Percentiles rank a stretch among this genome's conserved stretches.
Conservation (phyloP, 2,797 vertebrate genomes). For the Brotula barbata region DNA sequence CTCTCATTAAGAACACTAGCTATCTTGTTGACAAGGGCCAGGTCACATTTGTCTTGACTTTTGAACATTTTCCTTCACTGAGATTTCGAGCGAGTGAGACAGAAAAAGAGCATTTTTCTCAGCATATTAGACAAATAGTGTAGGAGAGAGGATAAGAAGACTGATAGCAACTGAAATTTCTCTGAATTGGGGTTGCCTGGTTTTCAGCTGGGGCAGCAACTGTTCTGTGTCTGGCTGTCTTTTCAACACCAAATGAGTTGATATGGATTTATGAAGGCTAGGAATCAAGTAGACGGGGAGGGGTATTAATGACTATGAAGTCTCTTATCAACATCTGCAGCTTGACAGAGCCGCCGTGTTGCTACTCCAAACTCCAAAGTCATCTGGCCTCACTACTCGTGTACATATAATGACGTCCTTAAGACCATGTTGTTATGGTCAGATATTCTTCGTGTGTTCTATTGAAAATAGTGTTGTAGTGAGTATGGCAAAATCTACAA, state of each 20-base stretch:
- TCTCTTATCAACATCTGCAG: constrained; percentile 62
- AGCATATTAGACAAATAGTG: constrained; percentile 34
- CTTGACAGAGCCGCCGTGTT: constrained; percentile 44
- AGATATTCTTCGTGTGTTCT: constrained; percentile 19
- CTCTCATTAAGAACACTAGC: constrained; percentile 72
- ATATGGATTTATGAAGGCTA: constrained; percentile 63
- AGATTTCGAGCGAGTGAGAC: constrained; percentile 54
- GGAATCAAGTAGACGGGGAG: constrained; percentile 34
- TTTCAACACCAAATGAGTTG: constrained; percentile 60
- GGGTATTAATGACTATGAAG: constrained; percentile 28
- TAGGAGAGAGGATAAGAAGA: constrained; percentile 34
- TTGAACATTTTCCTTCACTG: constrained; percentile 55
- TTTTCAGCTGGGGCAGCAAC: constrained; percentile 48
- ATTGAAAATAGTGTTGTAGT: constrained; percentile 2
- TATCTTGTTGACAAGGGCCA: constrained; percentile 72
- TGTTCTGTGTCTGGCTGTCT: constrained; percentile 48
- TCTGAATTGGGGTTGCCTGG: constrained; percentile 40
- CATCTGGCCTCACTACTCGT: constrained; percentile 39
- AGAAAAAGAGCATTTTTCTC: constrained; percentile 32
- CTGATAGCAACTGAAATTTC: constrained; percentile 63
- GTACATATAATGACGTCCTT: constrained; percentile 8
- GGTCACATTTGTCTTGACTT: constrained; percentile 67
- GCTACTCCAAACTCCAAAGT: constrained; percentile 23
- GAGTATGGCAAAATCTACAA: background rate
- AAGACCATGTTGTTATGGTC: constrained; percentile 20